These are phyloP conservation scores for Isoperla grammatica DNA, from an alignment of 2,888 invertebrate genomes.

Conservation along the genomic window DNA sequence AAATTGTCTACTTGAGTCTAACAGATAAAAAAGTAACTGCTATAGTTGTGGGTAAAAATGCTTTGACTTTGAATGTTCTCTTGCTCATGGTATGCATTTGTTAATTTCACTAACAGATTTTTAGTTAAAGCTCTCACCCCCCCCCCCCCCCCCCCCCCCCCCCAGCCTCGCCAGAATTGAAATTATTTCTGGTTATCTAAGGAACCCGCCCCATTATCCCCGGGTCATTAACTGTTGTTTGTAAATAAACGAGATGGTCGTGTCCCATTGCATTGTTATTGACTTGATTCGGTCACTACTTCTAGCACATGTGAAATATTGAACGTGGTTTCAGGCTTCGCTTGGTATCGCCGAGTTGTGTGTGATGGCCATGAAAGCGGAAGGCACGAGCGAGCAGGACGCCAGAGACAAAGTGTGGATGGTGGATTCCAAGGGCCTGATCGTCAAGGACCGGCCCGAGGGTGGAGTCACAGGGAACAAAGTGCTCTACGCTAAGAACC, in stretches of 20 bases:
- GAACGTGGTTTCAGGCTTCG: conserved; percentile 64
- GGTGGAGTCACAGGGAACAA: conserved; percentile 80
- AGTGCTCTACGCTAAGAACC: conserved; percentile 71
- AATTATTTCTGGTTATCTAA: neutral
- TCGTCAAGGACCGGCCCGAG: conserved; percentile 79
- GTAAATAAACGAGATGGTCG: neutral
- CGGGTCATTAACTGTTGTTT: neutral
- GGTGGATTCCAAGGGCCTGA: conserved; percentile 93
- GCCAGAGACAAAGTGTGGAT: conserved; percentile 85
- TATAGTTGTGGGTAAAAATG: too few relatives aligned
- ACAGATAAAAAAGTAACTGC: too few relatives aligned
- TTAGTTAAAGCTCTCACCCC: too few relatives aligned
- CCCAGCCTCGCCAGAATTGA: neutral
- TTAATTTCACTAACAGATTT: too few relatives aligned
- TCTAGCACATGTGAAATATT: neutral
- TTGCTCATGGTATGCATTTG: too few relatives aligned
- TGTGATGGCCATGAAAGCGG: conserved; percentile 86
- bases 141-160: too few relatives aligned
- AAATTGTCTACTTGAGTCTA: too few relatives aligned
- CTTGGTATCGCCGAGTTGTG: conserved; percentile 91
- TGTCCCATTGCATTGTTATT: neutral
- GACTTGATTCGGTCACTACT: conserved; percentile 14
- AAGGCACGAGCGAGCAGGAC: conserved; percentile 68
- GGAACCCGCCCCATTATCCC: too few relatives aligned
- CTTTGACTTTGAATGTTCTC: too few relatives aligned